Evolutionary conservation across 1,140 invertebrate species (phyloP), one percentile per base, ranked within the genome.

Genomic region (Pseudomyrmex sp.): DNA sequence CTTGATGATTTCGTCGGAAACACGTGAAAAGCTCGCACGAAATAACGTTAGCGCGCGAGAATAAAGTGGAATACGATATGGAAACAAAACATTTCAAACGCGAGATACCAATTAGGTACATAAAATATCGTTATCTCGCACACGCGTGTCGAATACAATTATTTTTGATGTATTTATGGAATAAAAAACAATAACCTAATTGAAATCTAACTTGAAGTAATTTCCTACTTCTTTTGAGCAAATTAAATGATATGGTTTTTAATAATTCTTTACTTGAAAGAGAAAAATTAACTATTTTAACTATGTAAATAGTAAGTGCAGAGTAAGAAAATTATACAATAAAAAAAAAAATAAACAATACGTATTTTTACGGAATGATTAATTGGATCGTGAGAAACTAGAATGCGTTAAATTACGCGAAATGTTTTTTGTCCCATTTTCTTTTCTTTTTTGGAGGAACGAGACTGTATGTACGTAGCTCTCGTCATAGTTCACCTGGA

Each of bases 1-100:
- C n/a, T 13, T 59, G 76, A 72, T 61, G 75, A 85, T 83, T 65
- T 76, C 52, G 83, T 63, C 77, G 59, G 56, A 54, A 59, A 83
- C 77, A 58, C 35, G 18, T 18, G 63, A 72, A 87, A 68, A 86
- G 62, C 15, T 54, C 50, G 26, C n/a, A 1, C n/a, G 48, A 54
- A 66, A 77, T 54, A 77, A 77, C 68, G 18, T 54, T 77, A 66
- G 12, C 18, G 13, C 13, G 8, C n/a, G 48, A 54, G 23, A 68
- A 66, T 68, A 9, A 77, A 44, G 18, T 63, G 35, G 15, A 12
- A 56, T 54, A 44, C 2, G 3, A 3, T 50, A 23, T 68, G 18
- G n/a, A 54, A 54, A 13, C 44, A 13, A 54, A 44, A 23, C 44
- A 48, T n/a, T 3, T 62, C 8, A 23, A 13, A 15, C 35, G 35